phyloP scores from a whole-genome alignment of 1,140 invertebrate species.

The Babylonia areolata region DNA sequence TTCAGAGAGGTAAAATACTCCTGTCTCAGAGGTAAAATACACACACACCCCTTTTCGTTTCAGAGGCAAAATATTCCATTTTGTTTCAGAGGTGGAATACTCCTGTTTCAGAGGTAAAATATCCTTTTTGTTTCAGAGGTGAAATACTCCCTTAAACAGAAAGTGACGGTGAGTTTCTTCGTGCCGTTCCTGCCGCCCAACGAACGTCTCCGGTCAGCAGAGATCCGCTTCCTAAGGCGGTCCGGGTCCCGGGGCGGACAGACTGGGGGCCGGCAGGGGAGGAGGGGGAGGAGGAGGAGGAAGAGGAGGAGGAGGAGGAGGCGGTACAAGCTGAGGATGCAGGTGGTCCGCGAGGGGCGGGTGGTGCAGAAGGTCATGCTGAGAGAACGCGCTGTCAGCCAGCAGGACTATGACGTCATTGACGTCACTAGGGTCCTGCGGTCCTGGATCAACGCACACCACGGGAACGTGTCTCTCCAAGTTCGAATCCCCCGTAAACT shows the following conservation, averaged over 20 bases:
- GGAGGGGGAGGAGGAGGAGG: conserved; percentile 5
- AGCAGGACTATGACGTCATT: conserved; percentile 48
- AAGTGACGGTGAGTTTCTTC: conserved; percentile 38
- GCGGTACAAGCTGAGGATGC: conserved; percentile 42
- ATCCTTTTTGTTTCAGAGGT: conserved; percentile 31
- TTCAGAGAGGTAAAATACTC: too few relatives aligned
- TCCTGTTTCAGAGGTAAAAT: too few relatives aligned
- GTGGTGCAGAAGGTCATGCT: conserved; percentile 41
- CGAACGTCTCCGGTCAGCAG: conserved; percentile 52
- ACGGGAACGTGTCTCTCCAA: conserved; percentile 52
- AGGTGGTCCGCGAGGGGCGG: conserved; percentile 33
- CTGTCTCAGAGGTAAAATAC: too few relatives aligned
- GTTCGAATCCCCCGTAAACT: conserved; percentile 41
- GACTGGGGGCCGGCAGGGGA: too few relatives aligned
- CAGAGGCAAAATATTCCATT: too few relatives aligned
- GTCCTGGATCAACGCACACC: conserved; percentile 49
- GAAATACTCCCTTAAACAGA: conserved; percentile 25
- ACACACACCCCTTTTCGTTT: too few relatives aligned
- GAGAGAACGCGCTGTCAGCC: conserved; percentile 23
- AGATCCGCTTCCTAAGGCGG: conserved; percentile 52
- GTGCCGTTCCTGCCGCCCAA: conserved; percentile 52
- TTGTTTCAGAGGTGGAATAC: too few relatives aligned
- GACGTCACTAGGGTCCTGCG: conserved; percentile 48
- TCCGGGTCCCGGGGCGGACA: neutral
- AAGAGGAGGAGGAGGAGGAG: conserved; percentile 26